These are phyloP conservation scores for Cataglyphis albicans DNA, from an alignment of 2,888 invertebrate genomes.

Conservation along the genomic window DNA sequence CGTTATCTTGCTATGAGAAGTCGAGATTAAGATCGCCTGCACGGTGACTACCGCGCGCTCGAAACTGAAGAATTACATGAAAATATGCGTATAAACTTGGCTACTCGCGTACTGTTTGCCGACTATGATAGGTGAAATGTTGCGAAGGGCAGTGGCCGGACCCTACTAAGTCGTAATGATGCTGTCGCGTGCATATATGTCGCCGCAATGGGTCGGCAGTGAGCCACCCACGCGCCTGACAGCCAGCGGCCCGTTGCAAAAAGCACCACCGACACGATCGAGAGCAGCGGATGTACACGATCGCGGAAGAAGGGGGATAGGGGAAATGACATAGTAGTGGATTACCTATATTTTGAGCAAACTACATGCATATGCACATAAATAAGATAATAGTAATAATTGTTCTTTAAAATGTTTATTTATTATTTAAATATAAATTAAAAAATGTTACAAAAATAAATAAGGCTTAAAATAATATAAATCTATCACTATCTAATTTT, in stretches of 20 bases:
- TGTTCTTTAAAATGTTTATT: too few relatives aligned
- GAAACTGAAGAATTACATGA: neutral
- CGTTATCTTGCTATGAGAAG: neutral
- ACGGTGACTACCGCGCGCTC: neutral
- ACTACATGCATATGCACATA: neutral
- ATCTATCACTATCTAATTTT: too few relatives aligned
- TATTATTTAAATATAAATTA: too few relatives aligned
- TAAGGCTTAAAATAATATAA: too few relatives aligned
- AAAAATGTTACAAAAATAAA: too few relatives aligned
- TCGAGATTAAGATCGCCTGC: neutral
- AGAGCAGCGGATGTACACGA: slow-evolving; percentile 33
- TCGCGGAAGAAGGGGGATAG: slow-evolving; percentile 29
- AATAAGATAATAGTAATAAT: too few relatives aligned
- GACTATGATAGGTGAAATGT: slow-evolving; percentile 15
- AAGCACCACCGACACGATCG: slow-evolving; percentile 31
- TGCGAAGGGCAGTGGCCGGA: slow-evolving; percentile 39
- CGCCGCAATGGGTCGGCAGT: slow-evolving; percentile 46
- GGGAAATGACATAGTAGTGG: neutral
- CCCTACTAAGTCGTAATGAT: slow-evolving; percentile 59
- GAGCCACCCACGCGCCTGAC: slow-evolving; percentile 63
- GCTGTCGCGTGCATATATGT: slow-evolving; percentile 64
- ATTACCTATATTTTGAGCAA: neutral
- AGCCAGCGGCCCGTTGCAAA: slow-evolving; percentile 43
- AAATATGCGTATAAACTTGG: slow-evolving; percentile 1
- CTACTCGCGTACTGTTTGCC: neutral